These are phyloP conservation scores for Agrochola circellaris DNA, from an alignment of 2,888 invertebrate species.

Conservation along the genomic window DNA sequence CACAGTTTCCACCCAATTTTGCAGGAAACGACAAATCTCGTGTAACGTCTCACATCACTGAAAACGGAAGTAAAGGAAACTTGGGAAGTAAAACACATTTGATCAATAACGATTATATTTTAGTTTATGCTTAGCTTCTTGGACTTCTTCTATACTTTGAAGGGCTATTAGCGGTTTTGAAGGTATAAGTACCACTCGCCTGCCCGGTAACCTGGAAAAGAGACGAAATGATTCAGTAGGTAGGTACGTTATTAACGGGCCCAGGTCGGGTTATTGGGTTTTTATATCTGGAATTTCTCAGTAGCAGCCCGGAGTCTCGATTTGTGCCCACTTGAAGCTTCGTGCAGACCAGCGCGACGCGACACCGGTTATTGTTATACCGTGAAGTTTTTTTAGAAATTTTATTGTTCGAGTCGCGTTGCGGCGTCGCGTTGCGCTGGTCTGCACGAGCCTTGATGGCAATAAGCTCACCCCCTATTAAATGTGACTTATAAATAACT, in stretches of 20 bases:
- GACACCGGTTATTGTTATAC: too few relatives aligned
- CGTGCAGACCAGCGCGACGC: too few relatives aligned
- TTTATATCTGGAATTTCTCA: too few relatives aligned
- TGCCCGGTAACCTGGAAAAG: constrained; percentile 34
- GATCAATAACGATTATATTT: constrained; percentile 14
- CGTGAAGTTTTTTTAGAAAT: too few relatives aligned
- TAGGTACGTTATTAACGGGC: neutral
- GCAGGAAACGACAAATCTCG: neutral
- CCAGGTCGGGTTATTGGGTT: too few relatives aligned
- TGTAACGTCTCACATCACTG: neutral
- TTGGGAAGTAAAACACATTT: constrained; percentile 22
- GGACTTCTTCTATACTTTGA: neutral
- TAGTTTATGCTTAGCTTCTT: neutral
- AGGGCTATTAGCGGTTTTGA: constrained; percentile 25
- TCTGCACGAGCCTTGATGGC: too few relatives aligned
- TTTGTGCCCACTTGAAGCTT: too few relatives aligned
- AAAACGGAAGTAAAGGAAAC: neutral
- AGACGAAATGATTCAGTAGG: neutral
- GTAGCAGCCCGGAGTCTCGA: too few relatives aligned
- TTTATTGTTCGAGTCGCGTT: too few relatives aligned
- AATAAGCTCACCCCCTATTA: too few relatives aligned
- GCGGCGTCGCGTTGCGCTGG: too few relatives aligned
- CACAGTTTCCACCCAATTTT: neutral
- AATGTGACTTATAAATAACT: too few relatives aligned
- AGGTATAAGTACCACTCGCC: constrained; percentile 39